phyloP scores from a whole-genome alignment of 2,797 vertebrate species.

The Oreortyx pictus region DNA sequence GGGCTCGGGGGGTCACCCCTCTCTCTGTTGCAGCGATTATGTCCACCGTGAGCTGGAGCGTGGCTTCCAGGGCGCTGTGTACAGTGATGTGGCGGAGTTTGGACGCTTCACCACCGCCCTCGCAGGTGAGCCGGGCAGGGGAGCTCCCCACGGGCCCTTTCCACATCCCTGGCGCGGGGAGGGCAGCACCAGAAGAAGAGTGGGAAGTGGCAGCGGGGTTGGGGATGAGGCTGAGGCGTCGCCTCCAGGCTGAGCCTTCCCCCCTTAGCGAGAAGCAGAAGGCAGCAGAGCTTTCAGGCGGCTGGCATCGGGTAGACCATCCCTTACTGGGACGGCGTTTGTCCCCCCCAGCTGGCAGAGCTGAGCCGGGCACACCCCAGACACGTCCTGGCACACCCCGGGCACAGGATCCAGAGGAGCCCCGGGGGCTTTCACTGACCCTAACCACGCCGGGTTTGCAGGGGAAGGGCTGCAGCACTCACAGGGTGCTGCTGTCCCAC shows the following conservation, averaged over 20 bases:
- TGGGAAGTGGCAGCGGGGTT: background rate
- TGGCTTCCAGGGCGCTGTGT: conserved; percentile 78
- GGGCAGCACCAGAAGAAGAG: background rate
- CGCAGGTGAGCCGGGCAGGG: conserved; percentile 65
- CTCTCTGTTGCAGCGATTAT: conserved; percentile 80
- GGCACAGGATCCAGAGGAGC: background rate
- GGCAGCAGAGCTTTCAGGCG: too few relatives aligned
- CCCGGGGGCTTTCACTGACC: too few relatives aligned
- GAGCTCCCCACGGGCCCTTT: too few relatives aligned
- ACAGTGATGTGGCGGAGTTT: conserved; percentile 78
- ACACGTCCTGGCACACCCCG: too few relatives aligned
- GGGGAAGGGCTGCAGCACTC: background rate
- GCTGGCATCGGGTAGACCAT: background rate
- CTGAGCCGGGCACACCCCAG: too few relatives aligned
- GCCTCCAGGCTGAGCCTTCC: background rate
- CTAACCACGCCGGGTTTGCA: background rate
- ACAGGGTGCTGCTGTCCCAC: too few relatives aligned
- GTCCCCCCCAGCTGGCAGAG: too few relatives aligned
- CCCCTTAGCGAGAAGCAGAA: background rate
- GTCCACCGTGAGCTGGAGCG: conserved; percentile 80
- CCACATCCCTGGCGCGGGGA: background rate
- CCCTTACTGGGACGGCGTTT: background rate
- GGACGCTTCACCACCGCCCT: conserved; percentile 83
- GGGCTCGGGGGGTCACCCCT: background rate
- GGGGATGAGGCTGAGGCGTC: too few relatives aligned